Conservation (phyloP, 2,888 invertebrate genomes). For the Quadroppia sp. region DNA sequence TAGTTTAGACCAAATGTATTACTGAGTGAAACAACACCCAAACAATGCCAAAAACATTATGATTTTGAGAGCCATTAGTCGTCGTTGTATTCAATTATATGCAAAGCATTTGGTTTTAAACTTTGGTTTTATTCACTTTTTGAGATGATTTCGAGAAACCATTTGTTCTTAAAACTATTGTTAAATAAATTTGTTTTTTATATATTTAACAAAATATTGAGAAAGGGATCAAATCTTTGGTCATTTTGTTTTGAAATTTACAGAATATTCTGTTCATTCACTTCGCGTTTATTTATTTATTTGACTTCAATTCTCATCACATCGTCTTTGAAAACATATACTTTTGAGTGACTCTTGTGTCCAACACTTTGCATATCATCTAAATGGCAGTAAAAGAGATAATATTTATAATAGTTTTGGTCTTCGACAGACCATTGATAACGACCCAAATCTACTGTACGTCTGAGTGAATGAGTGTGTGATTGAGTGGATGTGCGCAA, state of each 20-base stretch:
- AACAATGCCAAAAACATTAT: neutral
- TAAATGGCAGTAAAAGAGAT: conserved; percentile 36
- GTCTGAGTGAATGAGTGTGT: no score
- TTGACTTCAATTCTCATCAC: conserved; percentile 5
- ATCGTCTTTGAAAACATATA: neutral
- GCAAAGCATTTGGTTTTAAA: no score
- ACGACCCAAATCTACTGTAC: no score
- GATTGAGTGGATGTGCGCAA: neutral
- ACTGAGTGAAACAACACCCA: neutral
- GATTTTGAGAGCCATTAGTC: no score
- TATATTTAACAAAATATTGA: neutral
- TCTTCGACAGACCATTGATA: conserved; percentile 10
- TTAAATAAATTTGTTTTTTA: neutral
- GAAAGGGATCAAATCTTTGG: neutral
- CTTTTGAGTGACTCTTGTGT: conserved; percentile 1
- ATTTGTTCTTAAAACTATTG: neutral
- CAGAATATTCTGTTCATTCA: neutral
- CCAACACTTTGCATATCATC: conserved; percentile 34
- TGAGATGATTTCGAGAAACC: no score
- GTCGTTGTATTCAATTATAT: no score
- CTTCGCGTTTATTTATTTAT: neutral
- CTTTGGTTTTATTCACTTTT: no score
- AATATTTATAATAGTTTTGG: neutral
- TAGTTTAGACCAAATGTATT: neutral
- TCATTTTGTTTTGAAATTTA: neutral